Evolutionary conservation across 2,113 vertebrate species (phyloP), one percentile per base, ranked within the genome.

Genomic region (Tachysurus fulvidraco): DNA sequence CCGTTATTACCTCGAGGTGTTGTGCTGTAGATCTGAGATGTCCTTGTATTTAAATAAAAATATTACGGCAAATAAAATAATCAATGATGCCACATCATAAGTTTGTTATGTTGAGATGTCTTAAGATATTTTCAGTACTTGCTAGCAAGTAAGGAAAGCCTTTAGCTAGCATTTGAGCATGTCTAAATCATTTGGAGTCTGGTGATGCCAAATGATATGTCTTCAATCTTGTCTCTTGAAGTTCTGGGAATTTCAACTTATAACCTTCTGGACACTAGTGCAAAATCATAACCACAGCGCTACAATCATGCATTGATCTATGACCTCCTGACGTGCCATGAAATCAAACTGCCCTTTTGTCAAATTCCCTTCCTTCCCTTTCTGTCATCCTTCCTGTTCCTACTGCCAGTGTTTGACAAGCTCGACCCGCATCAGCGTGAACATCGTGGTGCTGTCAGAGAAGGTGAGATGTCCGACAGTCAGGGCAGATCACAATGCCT

Each of bases 341-440:
- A 16, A 54, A 77, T 77, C 25, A 77, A 77, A 54, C 13, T 54
- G 74, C 54, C 74, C 74, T 78, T 78, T 54, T 78, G 36, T 52
- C 17, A 52, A 54, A 77, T 77, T n/a, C 74, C 23, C 23, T 16
- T 25, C 17, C 74, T 78, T 78, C 74, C 50, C 50, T 54, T 78
- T 55, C 8, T 9, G 3, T 78, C 54, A 50, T 25, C 50, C 17
- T 28, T 8, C 1, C 50, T 17, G 50, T 78, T 78, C 50, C 6
- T 14, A 21, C 44, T 23, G 16, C 13, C 74, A 55, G 50, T 54
- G 74, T 54, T 78, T 78, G 74, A 54, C 50, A 78, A 19, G 50
- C 50, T 30, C 74, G 13, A 28, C 74, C 50, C 46, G 54, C 25
- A 52, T 78, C 50, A 54, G 74, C 2, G 7, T 28, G 50, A 55